Conservation (phyloP, 1,140 invertebrate genomes). For the Charaxes varanes region DNA sequence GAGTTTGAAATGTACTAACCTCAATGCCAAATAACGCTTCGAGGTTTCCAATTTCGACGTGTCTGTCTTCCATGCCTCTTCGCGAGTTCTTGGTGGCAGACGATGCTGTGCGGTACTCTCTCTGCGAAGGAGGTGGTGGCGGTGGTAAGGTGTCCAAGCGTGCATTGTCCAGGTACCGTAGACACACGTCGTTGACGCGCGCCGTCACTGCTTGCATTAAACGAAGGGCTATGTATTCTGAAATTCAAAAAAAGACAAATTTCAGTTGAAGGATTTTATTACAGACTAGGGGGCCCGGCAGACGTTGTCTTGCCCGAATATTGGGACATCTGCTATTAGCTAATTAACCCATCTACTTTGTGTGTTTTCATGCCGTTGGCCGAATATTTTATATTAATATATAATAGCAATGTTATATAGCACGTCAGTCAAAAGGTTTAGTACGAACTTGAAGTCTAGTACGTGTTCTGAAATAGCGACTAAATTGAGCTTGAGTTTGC, state of each 20-base stretch:
- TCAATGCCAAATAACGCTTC: conserved; percentile 81
- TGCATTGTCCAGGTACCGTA: conserved; percentile 79
- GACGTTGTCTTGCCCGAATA: too few relatives aligned
- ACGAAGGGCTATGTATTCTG: conserved; percentile 81
- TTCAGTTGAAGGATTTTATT: background rate
- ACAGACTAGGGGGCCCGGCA: too few relatives aligned
- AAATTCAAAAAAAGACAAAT: conserved; percentile 34
- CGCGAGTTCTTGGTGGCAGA: conserved; percentile 86
- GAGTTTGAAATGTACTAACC: too few relatives aligned
- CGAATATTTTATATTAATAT: too few relatives aligned
- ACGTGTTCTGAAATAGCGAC: too few relatives aligned
- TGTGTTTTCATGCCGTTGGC: too few relatives aligned
- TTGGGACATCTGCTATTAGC: background rate
- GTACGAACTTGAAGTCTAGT: too few relatives aligned
- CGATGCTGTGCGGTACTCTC: conserved; percentile 71
- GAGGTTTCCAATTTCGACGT: conserved; percentile 84
- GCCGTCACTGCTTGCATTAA: conserved; percentile 83
- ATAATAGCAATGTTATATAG: too few relatives aligned
- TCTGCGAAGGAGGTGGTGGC: conserved; percentile 71
- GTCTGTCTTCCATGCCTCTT: conserved; percentile 91
- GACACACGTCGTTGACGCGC: conserved; percentile 81
- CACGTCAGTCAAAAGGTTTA: too few relatives aligned
- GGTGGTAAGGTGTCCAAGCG: conserved; percentile 70
- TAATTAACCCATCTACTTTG: too few relatives aligned
- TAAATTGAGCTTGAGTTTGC: too few relatives aligned